Base-by-base conservation (phyloP, 2,888 invertebrate species). In the Zeuzera pyrina region DNA sequence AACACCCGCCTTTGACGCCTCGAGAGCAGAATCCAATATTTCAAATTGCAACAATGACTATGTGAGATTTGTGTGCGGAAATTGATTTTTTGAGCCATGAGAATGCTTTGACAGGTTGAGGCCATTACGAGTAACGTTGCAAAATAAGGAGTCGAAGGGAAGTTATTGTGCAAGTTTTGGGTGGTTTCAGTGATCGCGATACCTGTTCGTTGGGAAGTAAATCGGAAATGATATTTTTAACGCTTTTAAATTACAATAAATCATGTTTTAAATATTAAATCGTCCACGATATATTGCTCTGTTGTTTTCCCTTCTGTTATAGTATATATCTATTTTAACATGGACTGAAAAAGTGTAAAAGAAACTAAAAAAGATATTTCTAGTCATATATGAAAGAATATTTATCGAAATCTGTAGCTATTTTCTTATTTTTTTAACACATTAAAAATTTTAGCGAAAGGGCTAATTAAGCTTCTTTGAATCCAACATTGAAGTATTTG, bases 1-100 rank as follows among this genome's bases (percentile, higher is more conserved):
- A 36, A 34, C 42, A 39, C 66, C 66, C 66, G 61, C 60, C 52
- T 63, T 67, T 66, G 55, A 53, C 45, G 56, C 50, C 43, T 57
- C 49, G 44, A 53, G 55, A 56, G 57, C 60, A 57, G 62, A 58
- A 58, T 61, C 45, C 64, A 69, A 77, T 79, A 79, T 71, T 70
- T 79, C 71, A 76, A 69, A 65, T 54, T 49, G 54, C 71, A 68
- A 81, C 83, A 83, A 83, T 81, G 79, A 79, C 76, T 49, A 44
- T 43, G 69, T 57, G 64, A 72, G 70, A 79, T 78, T 81, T 79
- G 79, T 81, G 76, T 81, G 79, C 83, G 81, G 83, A 83, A 79
- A 81, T 81, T 74, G 79, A 72, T 78, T 79, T 81, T 81, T 81
- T 74, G 58, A 65, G 56, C 53, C 74, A 74, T 76, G 78, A 71